Evolutionary conservation across 2,888 invertebrate species (phyloP), one percentile per base, ranked within the genome.

Genomic region (Drosophila fungiperda): DNA sequence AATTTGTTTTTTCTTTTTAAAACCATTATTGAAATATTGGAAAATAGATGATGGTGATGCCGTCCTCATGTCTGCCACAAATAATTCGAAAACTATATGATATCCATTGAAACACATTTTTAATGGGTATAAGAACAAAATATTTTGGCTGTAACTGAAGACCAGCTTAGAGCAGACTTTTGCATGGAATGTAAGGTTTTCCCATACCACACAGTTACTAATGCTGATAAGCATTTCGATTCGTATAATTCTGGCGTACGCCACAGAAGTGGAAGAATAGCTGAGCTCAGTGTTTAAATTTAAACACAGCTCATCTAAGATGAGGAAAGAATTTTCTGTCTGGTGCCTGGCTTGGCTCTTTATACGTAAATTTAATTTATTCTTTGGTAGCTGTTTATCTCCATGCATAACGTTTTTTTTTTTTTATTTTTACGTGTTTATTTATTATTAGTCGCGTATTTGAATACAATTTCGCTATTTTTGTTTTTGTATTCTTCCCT

Each of bases 271-370:
- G 1, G 49, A 26, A 26, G 17, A 17, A 49, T 23, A 3, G 69
- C 78, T 85, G 87, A 85, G 85, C 85, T 85, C 89, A 85, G 85
- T 80, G 89, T 87, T 85, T 85, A 85, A 87, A 78, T 80, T 82
- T 89, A 85, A 85, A 87, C 88, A 68, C 74, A 64, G 75, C 74
- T 55, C 49, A 63, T 15, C 15, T 32, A 20, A 58, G 50, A 57
- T 69, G 23, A 35, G 23, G 55, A 73, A 66, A 82, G 69, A 65
- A 68, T 71, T 68, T 71, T 63, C 63, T 50, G 48, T 23, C 52
- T 48, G 33, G 26, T 61, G 48, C 32, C 49, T 38, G 54, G 17
- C 20, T 20, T 40, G 38, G 36, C 55, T 38, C 36, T 64, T 53
- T 35, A 76, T 64, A 67, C 55, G 76, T 78, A 72, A 80, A 84